Percentiles rank a stretch among this genome's conserved stretches.
Evolutionary conservation across 1,140 invertebrate species (phyloP).

Genomic region (Colletes latitarsis): DNA sequence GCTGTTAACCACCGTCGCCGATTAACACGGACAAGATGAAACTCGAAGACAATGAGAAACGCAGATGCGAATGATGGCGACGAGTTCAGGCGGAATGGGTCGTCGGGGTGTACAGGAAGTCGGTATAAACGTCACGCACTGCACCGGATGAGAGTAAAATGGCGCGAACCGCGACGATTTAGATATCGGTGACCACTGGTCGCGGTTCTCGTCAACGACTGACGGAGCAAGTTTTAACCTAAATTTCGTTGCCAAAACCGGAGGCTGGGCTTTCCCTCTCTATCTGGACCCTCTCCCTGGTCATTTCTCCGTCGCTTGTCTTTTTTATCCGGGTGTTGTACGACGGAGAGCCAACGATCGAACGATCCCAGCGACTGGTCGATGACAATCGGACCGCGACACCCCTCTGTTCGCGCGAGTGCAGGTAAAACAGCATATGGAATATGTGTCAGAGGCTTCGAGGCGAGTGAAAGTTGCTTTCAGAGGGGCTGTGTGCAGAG

Average conservation of each 20-base stretch:
- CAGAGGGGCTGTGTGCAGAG: background rate
- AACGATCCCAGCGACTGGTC: background rate
- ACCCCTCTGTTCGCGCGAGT: background rate
- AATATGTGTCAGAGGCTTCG: constrained; percentile 62
- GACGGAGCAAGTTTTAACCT: constrained; percentile 35
- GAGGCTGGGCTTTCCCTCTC: constrained; percentile 30
- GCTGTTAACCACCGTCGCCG: too few relatives aligned
- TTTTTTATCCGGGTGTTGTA: background rate
- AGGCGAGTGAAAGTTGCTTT: constrained; percentile 69
- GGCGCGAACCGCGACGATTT: too few relatives aligned
- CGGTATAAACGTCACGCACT: constrained; percentile 2
- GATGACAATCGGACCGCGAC: background rate
- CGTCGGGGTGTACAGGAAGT: background rate
- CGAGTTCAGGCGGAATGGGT: too few relatives aligned
- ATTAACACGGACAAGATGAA: too few relatives aligned
- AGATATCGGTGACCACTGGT: constrained; percentile 5
- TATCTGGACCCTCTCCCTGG: background rate
- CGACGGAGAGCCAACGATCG: too few relatives aligned
- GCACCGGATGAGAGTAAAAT: background rate
- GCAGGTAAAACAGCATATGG: background rate
- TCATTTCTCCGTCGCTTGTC: too few relatives aligned
- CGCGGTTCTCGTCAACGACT: constrained; percentile 48
- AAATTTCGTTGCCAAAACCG: constrained; percentile 56
- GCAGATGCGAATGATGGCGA: too few relatives aligned
- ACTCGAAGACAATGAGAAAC: too few relatives aligned